A percentile compares a stretch with the other conserved stretches of the same genome.
These are phyloP conservation scores for Acanthosepion lycidas DNA, from an alignment of 2,888 invertebrate genomes.

Conservation along the genomic window DNA sequence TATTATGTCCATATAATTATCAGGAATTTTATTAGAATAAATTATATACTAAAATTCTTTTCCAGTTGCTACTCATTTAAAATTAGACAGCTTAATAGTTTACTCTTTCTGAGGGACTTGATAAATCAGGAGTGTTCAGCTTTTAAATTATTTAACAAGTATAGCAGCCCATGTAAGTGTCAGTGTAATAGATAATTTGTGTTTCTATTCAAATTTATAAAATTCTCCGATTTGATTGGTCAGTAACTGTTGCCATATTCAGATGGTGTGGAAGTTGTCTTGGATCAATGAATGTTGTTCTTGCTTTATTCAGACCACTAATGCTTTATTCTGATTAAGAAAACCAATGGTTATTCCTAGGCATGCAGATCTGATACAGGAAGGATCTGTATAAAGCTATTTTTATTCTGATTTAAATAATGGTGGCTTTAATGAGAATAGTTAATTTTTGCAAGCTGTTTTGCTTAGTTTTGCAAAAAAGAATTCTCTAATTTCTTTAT, in stretches of 20 bases:
- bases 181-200: neutral
- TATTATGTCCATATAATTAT: neutral
- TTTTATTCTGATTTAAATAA: too few relatives aligned
- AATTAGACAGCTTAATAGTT: neutral
- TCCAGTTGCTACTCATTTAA: neutral
- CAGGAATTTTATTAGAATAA: neutral
- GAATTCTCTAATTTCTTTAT: too few relatives aligned
- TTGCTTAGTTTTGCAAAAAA: too few relatives aligned
- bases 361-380: neutral
- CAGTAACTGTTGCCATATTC: neutral
- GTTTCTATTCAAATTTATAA: neutral
- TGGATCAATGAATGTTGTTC: neutral
- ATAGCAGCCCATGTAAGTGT: neutral
- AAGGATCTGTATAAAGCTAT: too few relatives aligned
- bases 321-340: neutral
- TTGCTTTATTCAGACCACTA: neutral
- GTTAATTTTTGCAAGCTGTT: too few relatives aligned
- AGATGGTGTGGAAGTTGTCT: neutral
- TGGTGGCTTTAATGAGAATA: too few relatives aligned
- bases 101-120: neutral
- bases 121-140: too few relatives aligned
- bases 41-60: neutral
- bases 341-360: neutral
- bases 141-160: neutral
- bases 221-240: neutral